Conservation (phyloP, 2,113 vertebrate genomes). For the Fukomys damarensis region DNA sequence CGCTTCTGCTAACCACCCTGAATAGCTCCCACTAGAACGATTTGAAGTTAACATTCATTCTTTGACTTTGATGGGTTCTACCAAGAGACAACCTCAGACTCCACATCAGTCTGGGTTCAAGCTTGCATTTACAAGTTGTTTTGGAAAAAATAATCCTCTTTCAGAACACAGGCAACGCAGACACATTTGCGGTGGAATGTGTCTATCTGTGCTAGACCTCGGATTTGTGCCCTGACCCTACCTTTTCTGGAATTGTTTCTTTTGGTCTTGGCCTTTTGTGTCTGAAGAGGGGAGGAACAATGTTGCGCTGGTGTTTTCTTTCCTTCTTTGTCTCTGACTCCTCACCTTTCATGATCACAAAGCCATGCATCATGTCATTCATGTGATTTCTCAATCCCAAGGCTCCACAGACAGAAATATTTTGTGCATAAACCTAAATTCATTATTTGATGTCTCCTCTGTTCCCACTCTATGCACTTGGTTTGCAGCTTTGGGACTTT, state of each 20-base stretch:
- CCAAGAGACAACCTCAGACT: not conserved
- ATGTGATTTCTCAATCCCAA: not conserved
- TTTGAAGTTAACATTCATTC: not conserved
- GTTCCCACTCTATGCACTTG: not conserved
- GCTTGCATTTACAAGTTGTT: not conserved
- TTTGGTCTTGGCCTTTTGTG: not conserved
- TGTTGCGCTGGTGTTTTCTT: not conserved
- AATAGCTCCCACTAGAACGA: not conserved
- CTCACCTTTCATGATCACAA: not conserved
- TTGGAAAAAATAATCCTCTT: not conserved
- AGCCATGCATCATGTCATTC: not conserved
- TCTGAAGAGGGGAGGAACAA: accelerated
- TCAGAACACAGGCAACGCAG: not conserved
- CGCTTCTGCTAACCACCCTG: not conserved
- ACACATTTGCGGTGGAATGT: not conserved
- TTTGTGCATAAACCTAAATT: not conserved
- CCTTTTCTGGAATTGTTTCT: not conserved
- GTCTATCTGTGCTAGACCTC: not conserved
- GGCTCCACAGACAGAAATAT: not conserved
- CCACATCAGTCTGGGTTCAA: not conserved
- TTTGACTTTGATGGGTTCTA: not conserved
- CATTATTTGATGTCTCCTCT: not conserved
- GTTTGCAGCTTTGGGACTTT: not conserved
- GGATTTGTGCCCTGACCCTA: not conserved
- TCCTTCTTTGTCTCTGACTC: not conserved